Evolutionary conservation across 2,797 vertebrate genomes (phyloP), one percentile per base, ranked within the genome.

Genomic region (Chaetodon trifasciatus): DNA sequence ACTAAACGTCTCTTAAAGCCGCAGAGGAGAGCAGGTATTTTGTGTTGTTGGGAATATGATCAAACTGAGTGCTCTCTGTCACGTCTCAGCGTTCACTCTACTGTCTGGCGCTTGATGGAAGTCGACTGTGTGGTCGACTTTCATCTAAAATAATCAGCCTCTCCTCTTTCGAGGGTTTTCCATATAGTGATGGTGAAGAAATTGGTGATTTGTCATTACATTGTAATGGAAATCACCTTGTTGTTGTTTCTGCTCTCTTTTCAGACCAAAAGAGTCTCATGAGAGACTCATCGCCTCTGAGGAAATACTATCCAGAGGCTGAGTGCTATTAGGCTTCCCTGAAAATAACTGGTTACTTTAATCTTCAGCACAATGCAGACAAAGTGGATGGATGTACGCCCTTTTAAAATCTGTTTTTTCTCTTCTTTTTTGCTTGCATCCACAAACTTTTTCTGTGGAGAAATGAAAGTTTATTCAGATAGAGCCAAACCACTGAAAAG

Each of bases 181-280:
- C 52, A 53, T 79, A 64, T 61, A 58, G 67, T 72, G 57, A 77
- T 76, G 76, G 74, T 74, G 81, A 70, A 64, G 53, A 89, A 84
- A 86, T 55, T 88, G 83, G 67, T 72, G 81, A 89, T 78, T 81
- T 78, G 77, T 79, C 80, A 85, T 90, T 86, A 84, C 53, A 53
- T 61, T 85, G 60, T 79, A 74, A 91, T 86, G 84, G 74, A 88
- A 89, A 91, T 87, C 65, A 88, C 80, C 76, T 78, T 81, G 74
- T 79, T 81, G 78, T 85, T 89, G 76, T 82, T 88, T 76, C 61
- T 69, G 68, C 42, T 81, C 32, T 60, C 58, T 75, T 83, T 82
- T 85, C 47, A 74, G 61, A 71, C 72, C 60, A 73, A 83, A 85
- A 64, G 47, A 71, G 72, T 53, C 71, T 49, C 62, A 47, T 35